A percentile compares a stretch with the other conserved stretches of the same genome.
Evolutionary conservation across 1,140 invertebrate genomes (phyloP).

Genomic region (Portunus trituberculatus): DNA sequence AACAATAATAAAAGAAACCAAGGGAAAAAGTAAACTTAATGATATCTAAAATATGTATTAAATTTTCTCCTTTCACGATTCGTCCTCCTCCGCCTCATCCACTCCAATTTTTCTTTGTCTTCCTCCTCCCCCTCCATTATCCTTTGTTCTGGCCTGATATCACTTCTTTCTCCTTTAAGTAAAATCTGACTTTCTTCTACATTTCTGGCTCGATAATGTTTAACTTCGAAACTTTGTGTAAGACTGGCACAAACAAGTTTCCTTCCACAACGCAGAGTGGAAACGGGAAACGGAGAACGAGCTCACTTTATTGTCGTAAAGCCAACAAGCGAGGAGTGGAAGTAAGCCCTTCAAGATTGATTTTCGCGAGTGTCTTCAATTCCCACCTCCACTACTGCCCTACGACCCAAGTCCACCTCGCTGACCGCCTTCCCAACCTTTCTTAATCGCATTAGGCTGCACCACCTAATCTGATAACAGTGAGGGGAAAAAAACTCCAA

Average conservation of each 20-base stretch:
- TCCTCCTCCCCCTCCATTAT: not conserved
- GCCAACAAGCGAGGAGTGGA: constrained; percentile 49
- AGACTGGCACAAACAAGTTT: not conserved
- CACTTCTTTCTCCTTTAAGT: not conserved
- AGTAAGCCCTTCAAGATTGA: constrained; percentile 44
- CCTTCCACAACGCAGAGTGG: constrained; percentile 2
- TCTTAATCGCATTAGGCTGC: constrained; percentile 40
- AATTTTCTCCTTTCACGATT: not conserved
- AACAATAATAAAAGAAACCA: not conserved
- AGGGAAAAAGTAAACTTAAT: not conserved
- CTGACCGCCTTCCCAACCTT: constrained; percentile 4
- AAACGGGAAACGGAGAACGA: not conserved
- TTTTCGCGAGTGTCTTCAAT: not conserved
- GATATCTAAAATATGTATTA: not conserved
- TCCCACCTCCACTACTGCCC: not conserved
- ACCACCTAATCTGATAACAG: constrained; percentile 42
- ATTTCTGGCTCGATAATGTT: not conserved
- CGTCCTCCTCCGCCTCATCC: not conserved
- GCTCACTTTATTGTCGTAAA: constrained; percentile 46
- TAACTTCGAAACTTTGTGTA: not conserved
- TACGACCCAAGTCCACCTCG: not conserved
- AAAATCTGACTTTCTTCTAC: not conserved
- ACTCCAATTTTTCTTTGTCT: not conserved
- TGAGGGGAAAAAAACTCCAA: not conserved
- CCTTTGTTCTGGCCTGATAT: not conserved